Evolutionary conservation across 2,888 invertebrate species (phyloP).

Genomic region (Archips crataeganus): DNA sequence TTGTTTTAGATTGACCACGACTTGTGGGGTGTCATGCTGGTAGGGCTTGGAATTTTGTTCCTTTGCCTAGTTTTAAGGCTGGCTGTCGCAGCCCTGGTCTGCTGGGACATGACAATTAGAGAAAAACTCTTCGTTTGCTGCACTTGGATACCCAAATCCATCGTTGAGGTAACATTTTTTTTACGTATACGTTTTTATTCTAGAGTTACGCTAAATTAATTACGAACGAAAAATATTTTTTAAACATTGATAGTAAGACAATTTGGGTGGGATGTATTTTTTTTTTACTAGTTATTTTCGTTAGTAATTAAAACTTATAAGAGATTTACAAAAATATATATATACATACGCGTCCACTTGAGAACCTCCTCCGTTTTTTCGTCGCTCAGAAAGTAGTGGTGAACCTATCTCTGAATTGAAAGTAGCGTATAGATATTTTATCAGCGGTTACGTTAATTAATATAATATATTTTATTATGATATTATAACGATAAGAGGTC

Average conservation of each 20-base stretch:
- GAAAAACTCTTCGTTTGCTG: slow-evolving; percentile 88
- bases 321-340: too few relatives aligned
- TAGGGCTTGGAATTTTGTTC: slow-evolving; percentile 70
- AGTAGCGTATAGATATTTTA: neutral
- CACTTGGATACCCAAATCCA: slow-evolving; percentile 90
- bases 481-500: neutral
- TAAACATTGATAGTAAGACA: too few relatives aligned
- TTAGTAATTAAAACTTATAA: too few relatives aligned
- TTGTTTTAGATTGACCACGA: slow-evolving; percentile 63
- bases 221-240: too few relatives aligned
- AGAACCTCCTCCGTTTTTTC: too few relatives aligned
- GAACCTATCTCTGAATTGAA: too few relatives aligned
- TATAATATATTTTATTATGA: neutral
- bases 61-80: slow-evolving; percentile 67
- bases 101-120: slow-evolving; percentile 79
- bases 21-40: slow-evolving; percentile 60
- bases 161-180: slow-evolving; percentile 86
- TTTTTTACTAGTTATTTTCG: too few relatives aligned
- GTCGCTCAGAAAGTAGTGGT: too few relatives aligned
- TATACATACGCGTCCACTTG: too few relatives aligned
- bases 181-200: neutral
- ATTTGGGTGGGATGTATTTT: too few relatives aligned
- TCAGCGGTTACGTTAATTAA: neutral
- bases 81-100: slow-evolving; percentile 61
- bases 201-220: neutral